These are phyloP conservation scores for Drosophila sp. DNA, from an alignment of 1,140 invertebrate genomes.

Conservation along the genomic window DNA sequence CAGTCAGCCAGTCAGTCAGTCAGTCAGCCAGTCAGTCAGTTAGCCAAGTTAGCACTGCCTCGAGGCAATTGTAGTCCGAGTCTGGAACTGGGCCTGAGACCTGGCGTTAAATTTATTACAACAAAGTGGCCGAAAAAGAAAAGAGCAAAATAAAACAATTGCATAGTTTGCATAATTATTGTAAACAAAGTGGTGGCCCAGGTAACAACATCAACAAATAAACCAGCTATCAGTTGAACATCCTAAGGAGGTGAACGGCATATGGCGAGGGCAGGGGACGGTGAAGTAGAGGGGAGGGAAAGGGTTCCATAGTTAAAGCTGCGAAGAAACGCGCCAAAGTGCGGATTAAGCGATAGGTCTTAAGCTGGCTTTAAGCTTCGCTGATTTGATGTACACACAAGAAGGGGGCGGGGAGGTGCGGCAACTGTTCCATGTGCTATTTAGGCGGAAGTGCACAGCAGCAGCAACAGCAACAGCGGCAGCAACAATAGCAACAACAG, in stretches of 20 bases:
- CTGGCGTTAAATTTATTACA: constrained; percentile 76
- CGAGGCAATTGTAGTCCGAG: constrained; percentile 12
- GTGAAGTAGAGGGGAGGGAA: not conserved
- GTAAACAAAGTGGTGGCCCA: constrained; percentile 66
- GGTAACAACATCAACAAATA: not conserved
- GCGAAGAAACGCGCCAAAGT: constrained; percentile 75
- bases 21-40: constrained; percentile 11
- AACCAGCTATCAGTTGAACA: constrained; percentile 2
- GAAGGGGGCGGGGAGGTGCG: no score
- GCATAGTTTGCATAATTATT: constrained; percentile 77
- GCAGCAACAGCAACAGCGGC: no score
- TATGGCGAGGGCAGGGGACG: not conserved
- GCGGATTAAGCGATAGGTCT: constrained; percentile 62
- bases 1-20: constrained; percentile 14
- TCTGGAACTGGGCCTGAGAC: not conserved
- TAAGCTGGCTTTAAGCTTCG: constrained; percentile 66
- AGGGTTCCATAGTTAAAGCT: constrained; percentile 27
- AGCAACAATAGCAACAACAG: constrained; percentile 2
- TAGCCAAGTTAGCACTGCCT: constrained; percentile 5
- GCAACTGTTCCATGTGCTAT: not conserved
- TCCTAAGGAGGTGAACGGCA: not conserved
- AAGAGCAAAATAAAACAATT: constrained; percentile 71
- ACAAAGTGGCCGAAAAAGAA: constrained; percentile 53
- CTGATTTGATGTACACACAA: constrained; percentile 41
- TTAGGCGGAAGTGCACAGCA: constrained; percentile 35